phyloP scores from a whole-genome alignment of 1,140 invertebrate species.

The Zaprionus taronus region DNA sequence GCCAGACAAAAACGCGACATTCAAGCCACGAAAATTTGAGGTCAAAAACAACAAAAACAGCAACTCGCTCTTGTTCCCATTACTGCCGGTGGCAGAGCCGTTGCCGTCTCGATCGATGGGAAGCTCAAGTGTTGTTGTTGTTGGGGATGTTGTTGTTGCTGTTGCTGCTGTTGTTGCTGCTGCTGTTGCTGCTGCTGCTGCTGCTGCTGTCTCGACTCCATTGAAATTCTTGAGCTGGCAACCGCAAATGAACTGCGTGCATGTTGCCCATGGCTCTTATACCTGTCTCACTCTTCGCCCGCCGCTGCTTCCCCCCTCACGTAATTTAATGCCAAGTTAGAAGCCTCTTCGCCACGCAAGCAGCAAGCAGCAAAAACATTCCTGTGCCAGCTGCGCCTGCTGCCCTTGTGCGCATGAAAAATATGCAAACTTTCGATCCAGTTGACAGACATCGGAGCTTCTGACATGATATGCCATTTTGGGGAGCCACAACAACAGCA shows the following conservation, averaged over 20 bases:
- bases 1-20: constrained; percentile 68
- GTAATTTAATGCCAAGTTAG: constrained; percentile 78
- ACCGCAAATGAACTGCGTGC: constrained; percentile 68
- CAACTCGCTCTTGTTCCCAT: constrained; percentile 1
- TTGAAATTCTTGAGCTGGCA: constrained; percentile 68
- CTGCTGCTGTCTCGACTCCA: constrained; percentile 47
- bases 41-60: constrained; percentile 50
- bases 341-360: constrained; percentile 36
- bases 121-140: constrained; percentile 27
- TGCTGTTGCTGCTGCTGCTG: constrained; percentile 39
- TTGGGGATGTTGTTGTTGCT: constrained; percentile 16
- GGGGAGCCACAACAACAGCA: constrained; percentile 33
- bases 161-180: constrained; percentile 20
- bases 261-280: constrained; percentile 30
- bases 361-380: constrained; percentile 13
- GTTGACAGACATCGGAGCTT: constrained; percentile 48
- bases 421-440: constrained; percentile 70
- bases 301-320: not conserved
- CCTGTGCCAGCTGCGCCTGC: constrained; percentile 48
- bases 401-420: constrained; percentile 18
- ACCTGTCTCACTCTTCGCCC: constrained; percentile 8
- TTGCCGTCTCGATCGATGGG: constrained; percentile 14
- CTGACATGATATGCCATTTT: constrained; percentile 75
- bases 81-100: not conserved
- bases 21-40: constrained; percentile 76